Conservation (phyloP, 2,113 vertebrate genomes). For the Mugil cephalus region DNA sequence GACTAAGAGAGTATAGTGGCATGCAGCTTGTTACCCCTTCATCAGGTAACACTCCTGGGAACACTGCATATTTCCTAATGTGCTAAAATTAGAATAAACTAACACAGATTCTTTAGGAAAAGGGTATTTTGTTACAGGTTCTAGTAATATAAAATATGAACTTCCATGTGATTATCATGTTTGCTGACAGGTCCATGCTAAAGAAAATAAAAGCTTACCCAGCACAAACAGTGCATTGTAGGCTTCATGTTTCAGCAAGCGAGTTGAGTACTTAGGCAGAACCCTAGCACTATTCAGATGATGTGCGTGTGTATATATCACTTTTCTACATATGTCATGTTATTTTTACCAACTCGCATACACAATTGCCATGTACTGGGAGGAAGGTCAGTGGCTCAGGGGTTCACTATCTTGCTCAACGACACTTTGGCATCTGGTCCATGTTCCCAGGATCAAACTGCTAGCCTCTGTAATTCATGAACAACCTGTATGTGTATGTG, state of each 20-base stretch:
- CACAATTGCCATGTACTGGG: no score
- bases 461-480: no score
- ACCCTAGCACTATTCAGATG: conserved; percentile 67
- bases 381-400: no score
- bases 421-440: no score
- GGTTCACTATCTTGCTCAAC: no score
- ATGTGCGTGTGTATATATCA: no score
- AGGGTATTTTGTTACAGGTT: no score
- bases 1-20: conserved; percentile 76
- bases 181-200: conserved; percentile 71
- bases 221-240: conserved; percentile 67
- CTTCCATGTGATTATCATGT: conserved; percentile 51
- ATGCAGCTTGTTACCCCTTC: conserved; percentile 83
- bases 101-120: conserved; percentile 50
- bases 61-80: conserved; percentile 59
- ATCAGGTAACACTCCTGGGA: conserved; percentile 74
- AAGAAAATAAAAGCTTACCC: conserved; percentile 73
- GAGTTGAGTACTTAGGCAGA: conserved; percentile 62
- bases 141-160: no score
- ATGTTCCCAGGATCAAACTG: no score
- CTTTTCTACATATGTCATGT: no score
- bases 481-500: no score
- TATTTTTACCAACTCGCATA: no score
- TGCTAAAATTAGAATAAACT: conserved; percentile 58
- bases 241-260: conserved; percentile 75